A percentile compares a stretch with the other conserved stretches of the same genome.
These are phyloP conservation scores for Bugulina stolonifera DNA, from an alignment of 2,888 invertebrate genomes.

Conservation along the genomic window DNA sequence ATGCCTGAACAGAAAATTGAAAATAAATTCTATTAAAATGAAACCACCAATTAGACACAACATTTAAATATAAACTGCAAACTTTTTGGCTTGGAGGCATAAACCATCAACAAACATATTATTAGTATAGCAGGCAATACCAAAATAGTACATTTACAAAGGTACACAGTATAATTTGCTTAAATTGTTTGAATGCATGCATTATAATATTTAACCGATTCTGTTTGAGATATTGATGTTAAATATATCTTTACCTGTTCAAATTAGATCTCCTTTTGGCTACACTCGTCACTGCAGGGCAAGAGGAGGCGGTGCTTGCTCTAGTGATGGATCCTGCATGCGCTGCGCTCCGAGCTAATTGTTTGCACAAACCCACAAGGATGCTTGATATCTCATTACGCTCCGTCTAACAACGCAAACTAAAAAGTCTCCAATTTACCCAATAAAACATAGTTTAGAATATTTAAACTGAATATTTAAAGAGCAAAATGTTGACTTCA, in stretches of 20 bases:
- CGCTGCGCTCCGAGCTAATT: neutral
- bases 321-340: neutral
- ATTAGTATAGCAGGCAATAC: neutral
- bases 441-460: no score
- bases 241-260: no score
- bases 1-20: neutral
- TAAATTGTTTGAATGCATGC: no score
- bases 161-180: no score
- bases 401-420: neutral
- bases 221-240: no score
- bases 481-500: no score
- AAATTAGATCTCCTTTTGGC: no score
- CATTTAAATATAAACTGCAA: neutral
- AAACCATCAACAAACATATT: neutral
- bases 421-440: neutral
- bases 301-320: neutral
- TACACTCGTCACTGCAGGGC: no score
- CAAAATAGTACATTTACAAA: no score
- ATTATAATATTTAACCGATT: no score
- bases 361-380: neutral
- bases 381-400: neutral
- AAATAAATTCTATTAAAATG: neutral
- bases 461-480: no score
- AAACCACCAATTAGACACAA: neutral
- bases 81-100: neutral